These are phyloP conservation scores for Pavo muticus DNA, from an alignment of 2,113 vertebrate genomes.

Conservation along the genomic window DNA sequence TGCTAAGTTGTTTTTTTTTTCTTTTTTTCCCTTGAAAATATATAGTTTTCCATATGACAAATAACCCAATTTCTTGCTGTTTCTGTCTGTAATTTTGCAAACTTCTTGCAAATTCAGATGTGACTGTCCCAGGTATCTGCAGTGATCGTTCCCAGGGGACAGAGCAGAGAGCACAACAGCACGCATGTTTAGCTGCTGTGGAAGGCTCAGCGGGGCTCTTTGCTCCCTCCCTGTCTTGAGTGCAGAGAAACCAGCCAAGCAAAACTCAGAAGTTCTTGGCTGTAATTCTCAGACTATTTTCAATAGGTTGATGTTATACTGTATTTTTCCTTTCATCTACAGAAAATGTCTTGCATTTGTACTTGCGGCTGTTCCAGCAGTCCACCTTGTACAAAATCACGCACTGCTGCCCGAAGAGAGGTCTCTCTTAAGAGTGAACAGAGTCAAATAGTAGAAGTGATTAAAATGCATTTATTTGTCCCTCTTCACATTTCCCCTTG, in stretches of 20 bases:
- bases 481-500: not conserved
- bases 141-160: not conserved
- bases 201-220: not conserved
- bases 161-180: not conserved
- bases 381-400: not conserved
- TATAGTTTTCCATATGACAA: not conserved
- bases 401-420: not conserved
- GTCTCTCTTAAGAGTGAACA: not conserved
- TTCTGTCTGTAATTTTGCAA: not conserved
- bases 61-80: not conserved
- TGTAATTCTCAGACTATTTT: conserved; percentile 35
- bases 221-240: conserved; percentile 1
- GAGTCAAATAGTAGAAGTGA: not conserved
- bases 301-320: conserved; percentile 45
- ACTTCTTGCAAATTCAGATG: not conserved
- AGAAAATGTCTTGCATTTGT: conserved; percentile 26
- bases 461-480: not conserved
- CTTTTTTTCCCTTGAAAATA: not conserved
- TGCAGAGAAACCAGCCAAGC: conserved; percentile 31
- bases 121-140: not conserved
- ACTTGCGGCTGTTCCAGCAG: not conserved
- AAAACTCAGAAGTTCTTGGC: conserved; percentile 57
- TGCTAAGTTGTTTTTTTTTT: not conserved
- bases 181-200: not conserved
- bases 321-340: conserved; percentile 55